Base-by-base conservation (phyloP, 2,888 invertebrate genomes). In the Andrena minutula region DNA sequence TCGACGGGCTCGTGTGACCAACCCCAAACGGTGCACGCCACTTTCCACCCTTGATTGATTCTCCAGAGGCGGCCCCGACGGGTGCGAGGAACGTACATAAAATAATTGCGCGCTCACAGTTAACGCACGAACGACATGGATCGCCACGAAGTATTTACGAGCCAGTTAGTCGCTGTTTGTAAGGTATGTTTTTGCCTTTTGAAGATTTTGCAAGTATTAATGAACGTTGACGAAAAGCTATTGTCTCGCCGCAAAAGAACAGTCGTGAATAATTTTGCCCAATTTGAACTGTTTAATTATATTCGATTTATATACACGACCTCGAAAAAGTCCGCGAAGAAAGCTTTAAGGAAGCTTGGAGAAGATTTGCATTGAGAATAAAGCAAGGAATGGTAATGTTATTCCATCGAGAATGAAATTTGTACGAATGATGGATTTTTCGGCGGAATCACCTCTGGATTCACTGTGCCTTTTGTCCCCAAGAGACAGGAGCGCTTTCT, bases 41-140 rank as follows among this genome's bases (percentile, higher is more conserved):
- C 58, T 58, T 28, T 64, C 69, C 71, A 74, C 63, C 49, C 78
- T 76, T 84, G 84, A 89, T 89, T 87, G 87, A 88, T 87, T 82
- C 75, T 61, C 69, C 8, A 30, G 61, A 71, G 76, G 63, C 56
- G 53, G 78, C 65, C 58, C 64, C 35, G 49, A 12, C 16, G 58
- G n/a, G 49, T 61, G 64, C 71, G 28, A 20, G 75, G 61, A 68
- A 83, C 69, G 83, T 74, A 75, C 71, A 83, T 82, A 80, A 88
- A 89, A 86, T 88, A 85, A 85, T 88, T 86, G 75, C 72, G 68
- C 65, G 64, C 51, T 49, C 68, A n/a, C 51, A 58, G 69, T 77
- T 84, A 73, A 77, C 69, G 65, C 70, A 66, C 61, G 61, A 74
- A 80, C 53, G 56, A 82, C 85, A 82, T 64, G 63, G 58, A 79